Base-by-base conservation (phyloP, 2,113 vertebrate genomes). In the Brachypteracias leptosomus region DNA sequence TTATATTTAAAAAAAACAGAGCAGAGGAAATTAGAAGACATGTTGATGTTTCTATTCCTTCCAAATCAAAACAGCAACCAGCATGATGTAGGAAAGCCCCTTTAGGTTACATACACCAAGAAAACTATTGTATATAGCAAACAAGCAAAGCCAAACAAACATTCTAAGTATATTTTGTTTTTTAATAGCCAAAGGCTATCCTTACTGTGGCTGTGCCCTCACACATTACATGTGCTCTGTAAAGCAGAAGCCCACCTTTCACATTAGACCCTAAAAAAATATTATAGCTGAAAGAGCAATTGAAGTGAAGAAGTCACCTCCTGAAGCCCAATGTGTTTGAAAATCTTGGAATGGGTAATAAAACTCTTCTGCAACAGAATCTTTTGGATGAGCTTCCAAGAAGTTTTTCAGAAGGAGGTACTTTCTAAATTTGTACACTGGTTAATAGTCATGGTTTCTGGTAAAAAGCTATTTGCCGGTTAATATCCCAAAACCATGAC, bases 11-110 rank as follows among this genome's bases (percentile, higher is more conserved):
- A 40, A 16, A 16, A 36, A 61, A 36, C 44, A 89, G 82, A 96
- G 59, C 88, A 90, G 72, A 95, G 95, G 90, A 96, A 96, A 96
- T 95, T 80, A 90, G 88, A 88, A 93, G 33, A 88, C 82, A 55
- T 71, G 59, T 81, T 95, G 90, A 74, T 90, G 57, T 93, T 96
- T 95, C 57, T 91, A 44, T 80, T 94, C 33, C 72, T 96, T 88
- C 52, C 76, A 94, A 95, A 95, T 67, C 79, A 90, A 90, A 94
- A 92, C 73, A 89, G 68, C 52, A 95, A 59, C 38, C 75, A 88
- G 38, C 25, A 71, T 59, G 31, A 86, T 77, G 67, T 66, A 92
- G 79, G 61, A 95, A 95, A 95, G 51, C 54, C 88, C 90, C 93
- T 92, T 71, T 61, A 49, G 68, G 79, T 79, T 94, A 91, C 17